Percentiles rank a stretch among this genome's conserved stretches.
These are phyloP conservation scores for Stenchaetothrips biformis DNA, from an alignment of 2,888 invertebrate species.

Conservation along the genomic window DNA sequence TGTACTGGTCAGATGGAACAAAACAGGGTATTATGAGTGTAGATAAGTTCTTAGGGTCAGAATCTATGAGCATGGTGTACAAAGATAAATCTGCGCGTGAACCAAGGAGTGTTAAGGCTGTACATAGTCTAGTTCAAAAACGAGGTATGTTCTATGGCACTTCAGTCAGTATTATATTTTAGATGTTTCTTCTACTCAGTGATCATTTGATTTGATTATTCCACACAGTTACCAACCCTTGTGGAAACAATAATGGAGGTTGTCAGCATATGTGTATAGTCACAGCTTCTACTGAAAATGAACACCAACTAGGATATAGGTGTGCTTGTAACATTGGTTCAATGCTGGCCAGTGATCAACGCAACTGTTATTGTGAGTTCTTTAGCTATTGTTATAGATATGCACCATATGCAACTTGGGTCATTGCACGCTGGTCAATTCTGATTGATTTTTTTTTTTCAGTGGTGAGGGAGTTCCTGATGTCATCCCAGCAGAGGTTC, in stretches of 20 bases:
- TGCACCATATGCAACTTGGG: background rate
- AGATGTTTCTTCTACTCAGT: background rate
- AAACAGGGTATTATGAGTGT: conserved; percentile 85
- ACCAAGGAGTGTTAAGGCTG: conserved; percentile 76
- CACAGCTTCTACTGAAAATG: conserved; percentile 60
- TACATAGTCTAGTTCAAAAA: conserved; percentile 73
- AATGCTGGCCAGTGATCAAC: conserved; percentile 65
- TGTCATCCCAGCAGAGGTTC: conserved; percentile 93
- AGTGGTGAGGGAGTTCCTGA: conserved; percentile 79
- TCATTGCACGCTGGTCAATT: conserved; percentile 26
- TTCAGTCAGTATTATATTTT: background rate
- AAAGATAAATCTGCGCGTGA: conserved; percentile 74
- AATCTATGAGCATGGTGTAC: conserved; percentile 73
- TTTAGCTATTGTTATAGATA: background rate
- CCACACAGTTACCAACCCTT: conserved; percentile 61
- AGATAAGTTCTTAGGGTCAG: conserved; percentile 75
- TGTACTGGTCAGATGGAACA: conserved; percentile 89
- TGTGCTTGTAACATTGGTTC: conserved; percentile 91
- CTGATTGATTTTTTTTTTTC: conserved; percentile 35
- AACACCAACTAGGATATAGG: conserved; percentile 71
- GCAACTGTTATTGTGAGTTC: conserved; percentile 63
- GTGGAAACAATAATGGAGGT: conserved; percentile 79
- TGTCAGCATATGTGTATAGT: conserved; percentile 94
- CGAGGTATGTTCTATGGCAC: conserved; percentile 47
- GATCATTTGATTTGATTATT: conserved; percentile 2